Evolutionary conservation across 2,888 invertebrate genomes (phyloP).

Genomic region (Lithophane ornitopus): DNA sequence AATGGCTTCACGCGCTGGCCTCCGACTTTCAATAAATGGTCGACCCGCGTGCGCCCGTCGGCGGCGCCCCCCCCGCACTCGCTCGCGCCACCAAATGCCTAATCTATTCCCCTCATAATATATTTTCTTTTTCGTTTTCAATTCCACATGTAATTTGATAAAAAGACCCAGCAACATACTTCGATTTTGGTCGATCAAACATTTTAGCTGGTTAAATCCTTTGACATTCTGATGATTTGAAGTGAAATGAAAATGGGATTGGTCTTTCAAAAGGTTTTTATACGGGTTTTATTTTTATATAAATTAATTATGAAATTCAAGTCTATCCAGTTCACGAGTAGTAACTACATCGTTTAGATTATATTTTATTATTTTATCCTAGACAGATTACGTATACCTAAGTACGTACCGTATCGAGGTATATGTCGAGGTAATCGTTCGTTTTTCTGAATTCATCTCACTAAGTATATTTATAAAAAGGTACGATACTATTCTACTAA

Average conservation of each 20-base stretch:
- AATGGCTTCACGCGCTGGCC: constrained; percentile 87
- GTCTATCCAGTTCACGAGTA: not conserved
- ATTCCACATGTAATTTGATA: constrained; percentile 63
- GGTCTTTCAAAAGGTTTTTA: constrained; percentile 16
- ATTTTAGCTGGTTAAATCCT: constrained; percentile 48
- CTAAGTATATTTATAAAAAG: not conserved
- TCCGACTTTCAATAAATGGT: constrained; percentile 87
- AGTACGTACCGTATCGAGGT: no score
- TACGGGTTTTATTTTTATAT: constrained; percentile 18
- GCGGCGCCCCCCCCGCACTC: constrained; percentile 50
- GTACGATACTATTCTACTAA: not conserved
- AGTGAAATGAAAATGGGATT: constrained; percentile 39
- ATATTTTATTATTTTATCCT: not conserved
- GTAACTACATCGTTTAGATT: not conserved
- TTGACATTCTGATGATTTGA: constrained; percentile 54
- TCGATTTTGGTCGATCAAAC: constrained; percentile 44
- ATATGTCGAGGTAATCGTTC: not conserved
- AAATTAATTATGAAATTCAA: not conserved
- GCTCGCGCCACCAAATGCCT: constrained; percentile 71
- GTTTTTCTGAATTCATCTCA: not conserved
- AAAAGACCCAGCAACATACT: constrained; percentile 42
- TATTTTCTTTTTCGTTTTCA: constrained; percentile 65
- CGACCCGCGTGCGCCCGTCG: constrained; percentile 71
- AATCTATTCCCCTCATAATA: constrained; percentile 78
- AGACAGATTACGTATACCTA: not conserved